A percentile compares a stretch with the other conserved stretches of the same genome.
phyloP scores from a whole-genome alignment of 1,140 invertebrate genomes.

The Meloidogyne floridensis region DNA sequence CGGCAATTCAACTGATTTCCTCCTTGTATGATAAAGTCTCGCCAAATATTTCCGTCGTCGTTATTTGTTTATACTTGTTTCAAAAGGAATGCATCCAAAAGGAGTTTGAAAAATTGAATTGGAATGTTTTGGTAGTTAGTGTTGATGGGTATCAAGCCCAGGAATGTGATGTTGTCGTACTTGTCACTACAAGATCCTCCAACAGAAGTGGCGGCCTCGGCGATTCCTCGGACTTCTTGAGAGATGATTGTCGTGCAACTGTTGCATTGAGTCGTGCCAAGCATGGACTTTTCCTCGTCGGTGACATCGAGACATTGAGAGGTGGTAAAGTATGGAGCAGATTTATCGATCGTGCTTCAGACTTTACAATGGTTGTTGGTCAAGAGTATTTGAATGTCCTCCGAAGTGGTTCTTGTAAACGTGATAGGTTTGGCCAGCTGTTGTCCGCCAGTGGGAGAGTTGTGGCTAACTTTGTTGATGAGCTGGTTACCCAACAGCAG shows the following conservation, averaged over 20 bases:
- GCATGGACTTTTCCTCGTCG: neutral
- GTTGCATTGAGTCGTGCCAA: neutral
- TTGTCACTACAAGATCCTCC: neutral
- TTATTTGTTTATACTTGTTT: constrained; percentile 12
- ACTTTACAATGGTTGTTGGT: neutral
- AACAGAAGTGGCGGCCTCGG: neutral
- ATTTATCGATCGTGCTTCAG: neutral
- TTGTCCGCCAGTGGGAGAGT: neutral
- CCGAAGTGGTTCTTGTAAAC: neutral
- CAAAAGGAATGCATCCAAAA: neutral
- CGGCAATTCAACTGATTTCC: neutral
- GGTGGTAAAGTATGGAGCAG: neutral
- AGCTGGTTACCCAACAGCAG: neutral
- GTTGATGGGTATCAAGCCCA: neutral
- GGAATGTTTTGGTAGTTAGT: neutral
- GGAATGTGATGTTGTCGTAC: neutral
- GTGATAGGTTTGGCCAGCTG: neutral
- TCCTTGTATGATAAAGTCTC: neutral
- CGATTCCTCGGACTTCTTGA: neutral
- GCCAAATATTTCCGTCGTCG: neutral
- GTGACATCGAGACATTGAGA: neutral
- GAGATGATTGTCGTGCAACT: neutral
- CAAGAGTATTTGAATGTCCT: neutral
- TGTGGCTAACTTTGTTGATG: neutral
- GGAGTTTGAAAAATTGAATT: neutral